Conservation (phyloP, 1,140 invertebrate genomes). For the Atta texana region DNA sequence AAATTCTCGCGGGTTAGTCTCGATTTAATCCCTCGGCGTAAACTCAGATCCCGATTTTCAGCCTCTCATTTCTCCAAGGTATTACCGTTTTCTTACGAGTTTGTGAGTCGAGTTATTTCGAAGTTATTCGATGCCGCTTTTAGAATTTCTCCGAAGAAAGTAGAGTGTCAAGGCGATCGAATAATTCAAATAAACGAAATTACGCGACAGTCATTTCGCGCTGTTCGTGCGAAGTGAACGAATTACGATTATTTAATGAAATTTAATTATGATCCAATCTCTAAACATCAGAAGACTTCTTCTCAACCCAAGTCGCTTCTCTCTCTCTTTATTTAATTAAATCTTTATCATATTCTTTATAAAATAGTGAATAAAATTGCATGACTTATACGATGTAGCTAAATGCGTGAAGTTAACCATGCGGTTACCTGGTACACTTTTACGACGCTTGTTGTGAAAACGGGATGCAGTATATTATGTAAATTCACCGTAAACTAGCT, state of each 20-base stretch:
- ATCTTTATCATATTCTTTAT: background rate
- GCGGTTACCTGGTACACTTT: constrained; percentile 17
- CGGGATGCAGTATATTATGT: constrained; percentile 33
- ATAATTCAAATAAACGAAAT: constrained; percentile 37
- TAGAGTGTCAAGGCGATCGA: constrained; percentile 27
- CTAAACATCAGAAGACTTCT: background rate
- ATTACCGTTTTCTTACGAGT: constrained; percentile 51
- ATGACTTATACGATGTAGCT: background rate
- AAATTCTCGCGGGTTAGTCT: constrained; percentile 57
- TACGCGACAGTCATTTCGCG: constrained; percentile 10
- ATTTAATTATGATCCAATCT: background rate
- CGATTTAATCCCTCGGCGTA: constrained; percentile 44
- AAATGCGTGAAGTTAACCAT: constrained; percentile 25
- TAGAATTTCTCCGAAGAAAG: constrained; percentile 34
- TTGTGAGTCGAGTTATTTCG: constrained; percentile 46
- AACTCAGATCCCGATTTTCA: constrained; percentile 55
- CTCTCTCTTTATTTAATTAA: background rate
- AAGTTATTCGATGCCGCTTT: constrained; percentile 29
- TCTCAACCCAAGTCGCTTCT: background rate
- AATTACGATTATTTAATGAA: constrained; percentile 20
- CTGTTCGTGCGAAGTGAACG: background rate
- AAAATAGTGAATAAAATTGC: constrained; percentile 6
- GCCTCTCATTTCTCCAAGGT: constrained; percentile 43
- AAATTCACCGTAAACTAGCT: constrained; percentile 29
- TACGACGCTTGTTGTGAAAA: constrained; percentile 18